These are phyloP conservation scores for Pluvialis apricaria DNA, from an alignment of 2,113 vertebrate species.

Conservation along the genomic window DNA sequence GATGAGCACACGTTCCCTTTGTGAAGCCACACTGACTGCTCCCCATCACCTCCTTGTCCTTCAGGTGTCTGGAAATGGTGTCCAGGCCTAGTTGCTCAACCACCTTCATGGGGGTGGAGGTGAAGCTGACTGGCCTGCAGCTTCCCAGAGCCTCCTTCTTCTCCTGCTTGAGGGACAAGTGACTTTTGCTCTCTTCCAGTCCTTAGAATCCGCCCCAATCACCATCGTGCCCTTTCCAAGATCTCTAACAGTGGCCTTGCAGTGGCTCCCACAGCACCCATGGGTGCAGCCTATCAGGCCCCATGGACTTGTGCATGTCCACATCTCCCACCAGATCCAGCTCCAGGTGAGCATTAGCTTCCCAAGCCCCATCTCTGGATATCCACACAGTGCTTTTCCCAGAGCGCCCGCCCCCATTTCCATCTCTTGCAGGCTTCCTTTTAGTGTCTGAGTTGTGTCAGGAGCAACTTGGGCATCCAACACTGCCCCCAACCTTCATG, in stretches of 20 bases:
- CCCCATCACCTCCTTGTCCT: neutral
- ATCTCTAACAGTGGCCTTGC: neutral
- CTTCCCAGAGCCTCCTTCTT: neutral
- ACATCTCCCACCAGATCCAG: neutral
- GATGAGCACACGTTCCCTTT: neutral
- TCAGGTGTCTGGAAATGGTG: neutral
- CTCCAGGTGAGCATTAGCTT: neutral
- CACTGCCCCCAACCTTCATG: neutral
- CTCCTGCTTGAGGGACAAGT: neutral
- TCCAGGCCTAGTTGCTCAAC: neutral
- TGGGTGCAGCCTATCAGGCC: neutral
- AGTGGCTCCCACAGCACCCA: accelerated
- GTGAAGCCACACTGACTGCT: neutral
- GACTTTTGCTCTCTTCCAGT: neutral
- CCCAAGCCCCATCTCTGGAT: neutral
- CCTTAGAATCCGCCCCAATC: neutral
- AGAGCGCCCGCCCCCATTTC: neutral
- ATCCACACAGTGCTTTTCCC: neutral
- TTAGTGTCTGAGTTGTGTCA: neutral
- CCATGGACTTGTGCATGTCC: neutral
- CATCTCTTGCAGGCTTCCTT: neutral
- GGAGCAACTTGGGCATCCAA: neutral
- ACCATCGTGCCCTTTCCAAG: neutral
- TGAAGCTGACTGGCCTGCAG: neutral
- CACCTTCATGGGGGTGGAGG: neutral